Evolutionary conservation across 2,113 vertebrate genomes (phyloP).

Genomic region (Hiodon tergisus): DNA sequence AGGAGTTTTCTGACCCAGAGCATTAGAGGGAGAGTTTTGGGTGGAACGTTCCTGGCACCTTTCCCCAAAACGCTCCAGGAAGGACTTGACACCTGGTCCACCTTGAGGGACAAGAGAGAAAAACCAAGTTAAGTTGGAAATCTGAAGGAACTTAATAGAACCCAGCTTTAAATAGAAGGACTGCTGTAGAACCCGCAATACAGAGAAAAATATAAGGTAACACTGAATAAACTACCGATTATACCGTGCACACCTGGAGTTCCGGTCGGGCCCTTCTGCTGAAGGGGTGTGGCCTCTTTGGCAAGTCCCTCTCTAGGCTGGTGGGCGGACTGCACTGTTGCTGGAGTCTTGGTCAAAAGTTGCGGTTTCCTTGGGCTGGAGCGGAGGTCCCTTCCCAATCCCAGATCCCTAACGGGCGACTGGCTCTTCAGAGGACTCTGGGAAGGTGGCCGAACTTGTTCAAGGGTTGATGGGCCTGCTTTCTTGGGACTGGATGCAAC

Average conservation of each 20-base stretch:
- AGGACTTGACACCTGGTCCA: conserved; percentile 77
- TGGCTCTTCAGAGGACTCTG: conserved; percentile 38
- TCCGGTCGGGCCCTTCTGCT: conserved; percentile 55
- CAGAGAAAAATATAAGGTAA: background rate
- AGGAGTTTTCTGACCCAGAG: conserved; percentile 18
- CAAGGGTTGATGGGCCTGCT: conserved; percentile 20
- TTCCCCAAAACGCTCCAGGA: conserved; percentile 88
- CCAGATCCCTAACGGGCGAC: conserved; percentile 15
- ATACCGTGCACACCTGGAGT: conserved; percentile 62
- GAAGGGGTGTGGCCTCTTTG: conserved; percentile 48
- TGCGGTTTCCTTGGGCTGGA: conserved; percentile 48
- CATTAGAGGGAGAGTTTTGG: conserved; percentile 51
- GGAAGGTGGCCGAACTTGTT: background rate
- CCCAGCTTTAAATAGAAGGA: too few species aligned
- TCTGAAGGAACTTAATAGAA: too few species aligned
- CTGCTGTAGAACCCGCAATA: background rate
- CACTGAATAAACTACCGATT: background rate
- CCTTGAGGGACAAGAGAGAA: conserved; percentile 34
- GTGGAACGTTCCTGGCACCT: conserved; percentile 68
- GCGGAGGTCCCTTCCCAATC: background rate
- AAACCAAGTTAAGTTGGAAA: too few species aligned
- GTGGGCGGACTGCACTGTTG: conserved; percentile 33
- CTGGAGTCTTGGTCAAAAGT: conserved; percentile 33
- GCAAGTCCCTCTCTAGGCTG: conserved; percentile 39
- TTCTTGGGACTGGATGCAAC: conserved; percentile 45